Conservation (phyloP, 2,888 invertebrate genomes). For the Morpho achilles region DNA sequence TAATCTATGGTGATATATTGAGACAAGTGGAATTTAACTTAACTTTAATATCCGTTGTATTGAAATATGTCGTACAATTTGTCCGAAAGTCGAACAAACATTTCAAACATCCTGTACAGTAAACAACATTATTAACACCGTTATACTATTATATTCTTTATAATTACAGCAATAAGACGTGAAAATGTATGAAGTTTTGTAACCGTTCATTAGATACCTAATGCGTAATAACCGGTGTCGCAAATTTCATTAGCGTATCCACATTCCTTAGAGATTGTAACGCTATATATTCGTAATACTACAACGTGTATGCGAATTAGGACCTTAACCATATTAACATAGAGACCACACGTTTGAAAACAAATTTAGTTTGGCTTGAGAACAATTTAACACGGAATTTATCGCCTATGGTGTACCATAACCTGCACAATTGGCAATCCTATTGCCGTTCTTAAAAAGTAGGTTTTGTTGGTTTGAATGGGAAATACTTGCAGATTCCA, state of each 20-base stretch:
- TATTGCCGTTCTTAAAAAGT: conserved; percentile 30
- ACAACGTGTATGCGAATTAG: conserved; percentile 2
- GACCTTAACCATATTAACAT: conserved; percentile 3
- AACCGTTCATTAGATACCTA: conserved; percentile 5
- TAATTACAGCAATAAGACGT: neutral
- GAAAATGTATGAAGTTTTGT: neutral
- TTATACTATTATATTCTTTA: neutral
- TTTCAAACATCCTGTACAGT: conserved; percentile 1
- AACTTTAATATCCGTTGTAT: too few species aligned
- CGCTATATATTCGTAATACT: conserved; percentile 17
- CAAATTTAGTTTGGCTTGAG: neutral
- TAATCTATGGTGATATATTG: too few species aligned
- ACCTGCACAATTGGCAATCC: conserved; percentile 32
- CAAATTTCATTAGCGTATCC: conserved; percentile 24
- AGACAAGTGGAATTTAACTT: too few species aligned
- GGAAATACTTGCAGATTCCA: conserved; percentile 29
- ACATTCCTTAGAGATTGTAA: conserved; percentile 21
- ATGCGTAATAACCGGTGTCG: conserved; percentile 19
- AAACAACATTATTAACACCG: neutral
- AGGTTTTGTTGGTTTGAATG: conserved; percentile 28
- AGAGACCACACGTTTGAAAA: conserved; percentile 7
- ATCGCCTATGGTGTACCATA: conserved; percentile 27
- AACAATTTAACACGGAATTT: conserved; percentile 18
- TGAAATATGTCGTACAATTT: too few species aligned
- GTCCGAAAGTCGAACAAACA: too few species aligned